Evolutionary conservation across 2,797 vertebrate genomes (phyloP).

Genomic region (Oreonectes daqikongensis): DNA sequence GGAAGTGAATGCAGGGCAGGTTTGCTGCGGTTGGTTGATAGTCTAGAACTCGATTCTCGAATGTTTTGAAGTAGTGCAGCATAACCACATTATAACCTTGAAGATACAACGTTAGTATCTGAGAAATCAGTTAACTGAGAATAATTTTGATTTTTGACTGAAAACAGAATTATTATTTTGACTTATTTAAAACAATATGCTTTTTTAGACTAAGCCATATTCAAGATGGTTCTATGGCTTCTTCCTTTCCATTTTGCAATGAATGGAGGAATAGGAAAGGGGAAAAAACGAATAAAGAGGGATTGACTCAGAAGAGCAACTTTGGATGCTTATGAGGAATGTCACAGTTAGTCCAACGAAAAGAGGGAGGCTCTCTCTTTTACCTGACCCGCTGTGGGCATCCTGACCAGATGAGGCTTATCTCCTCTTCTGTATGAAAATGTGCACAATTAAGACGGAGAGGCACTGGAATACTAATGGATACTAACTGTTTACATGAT

Average conservation of each 20-base stretch:
- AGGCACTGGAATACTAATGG: not conserved
- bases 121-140: no score
- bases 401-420: conserved; percentile 12
- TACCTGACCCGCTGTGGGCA: not conserved
- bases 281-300: not conserved
- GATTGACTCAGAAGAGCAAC: conserved; percentile 48
- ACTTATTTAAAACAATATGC: not conserved
- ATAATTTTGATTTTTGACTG: no score
- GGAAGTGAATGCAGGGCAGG: conserved; percentile 64
- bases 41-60: not conserved
- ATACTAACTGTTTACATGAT: no score
- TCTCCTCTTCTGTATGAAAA: not conserved
- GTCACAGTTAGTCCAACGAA: conserved; percentile 39
- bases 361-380: conserved; percentile 10
- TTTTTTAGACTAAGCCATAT: not conserved
- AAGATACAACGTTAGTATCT: not conserved
- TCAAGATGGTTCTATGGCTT: conserved; percentile 11
- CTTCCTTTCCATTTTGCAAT: conserved; percentile 6
- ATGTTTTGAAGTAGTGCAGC: not conserved
- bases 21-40: not conserved
- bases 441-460: no score
- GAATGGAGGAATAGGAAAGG: conserved; percentile 6
- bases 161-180: no score
- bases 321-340: conserved; percentile 58
- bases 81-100: not conserved